Conservation (phyloP, 2,888 invertebrate species). For the Leucoma salicis region DNA sequence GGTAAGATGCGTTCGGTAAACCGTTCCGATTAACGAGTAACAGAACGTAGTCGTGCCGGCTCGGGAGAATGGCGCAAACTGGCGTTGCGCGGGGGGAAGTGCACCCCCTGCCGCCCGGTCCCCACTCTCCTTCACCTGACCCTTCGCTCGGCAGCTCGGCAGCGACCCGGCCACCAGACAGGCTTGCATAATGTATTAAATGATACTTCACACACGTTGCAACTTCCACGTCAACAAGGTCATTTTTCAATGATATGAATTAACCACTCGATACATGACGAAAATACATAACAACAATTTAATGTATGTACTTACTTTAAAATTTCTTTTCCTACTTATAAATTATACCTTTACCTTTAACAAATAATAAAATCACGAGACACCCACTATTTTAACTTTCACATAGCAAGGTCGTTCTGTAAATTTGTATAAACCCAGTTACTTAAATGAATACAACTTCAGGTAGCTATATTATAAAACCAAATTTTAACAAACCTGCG, state of each 20-base stretch:
- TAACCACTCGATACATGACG: slow-evolving; percentile 27
- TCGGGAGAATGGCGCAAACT: slow-evolving; percentile 78
- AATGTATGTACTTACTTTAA: no score
- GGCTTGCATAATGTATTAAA: slow-evolving; percentile 78
- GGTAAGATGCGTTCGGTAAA: slow-evolving; percentile 74
- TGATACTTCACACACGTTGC: slow-evolving; percentile 69
- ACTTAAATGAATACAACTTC: no score
- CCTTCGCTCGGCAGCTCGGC: slow-evolving; percentile 36
- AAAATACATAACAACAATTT: no score
- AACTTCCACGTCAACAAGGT: slow-evolving; percentile 71
- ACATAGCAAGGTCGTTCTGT: no score
- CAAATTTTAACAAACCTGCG: no score
- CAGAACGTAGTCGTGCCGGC: slow-evolving; percentile 70
- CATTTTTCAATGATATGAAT: slow-evolving; percentile 53
- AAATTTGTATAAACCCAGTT: no score
- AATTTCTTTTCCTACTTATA: no score
- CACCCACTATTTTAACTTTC: no score
- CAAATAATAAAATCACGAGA: no score
- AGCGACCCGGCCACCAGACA: slow-evolving; percentile 62
- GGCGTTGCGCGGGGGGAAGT: slow-evolving; percentile 58
- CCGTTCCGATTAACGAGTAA: slow-evolving; percentile 67
- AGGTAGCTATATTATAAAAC: no score
- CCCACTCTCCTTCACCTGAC: slow-evolving; percentile 23
- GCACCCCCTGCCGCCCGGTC: slow-evolving; percentile 27
- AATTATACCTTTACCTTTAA: no score